A percentile compares a stretch with the other conserved stretches of the same genome.
Conservation (phyloP, 1,140 invertebrate species). For the Zaprionus camerounensis region DNA sequence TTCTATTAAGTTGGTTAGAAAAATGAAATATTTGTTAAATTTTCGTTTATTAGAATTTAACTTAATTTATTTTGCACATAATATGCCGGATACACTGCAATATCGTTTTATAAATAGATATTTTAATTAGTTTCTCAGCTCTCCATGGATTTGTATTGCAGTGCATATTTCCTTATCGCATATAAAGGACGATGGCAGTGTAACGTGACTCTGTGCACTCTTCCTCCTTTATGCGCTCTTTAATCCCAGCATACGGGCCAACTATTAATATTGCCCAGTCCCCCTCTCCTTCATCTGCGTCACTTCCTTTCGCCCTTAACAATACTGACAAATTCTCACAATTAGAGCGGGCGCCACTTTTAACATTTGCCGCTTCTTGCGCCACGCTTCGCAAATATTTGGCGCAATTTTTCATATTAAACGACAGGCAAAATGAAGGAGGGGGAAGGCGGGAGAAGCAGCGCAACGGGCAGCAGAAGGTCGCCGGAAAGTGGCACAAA, state of each 20-base stretch:
- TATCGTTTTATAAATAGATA: background rate
- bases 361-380: slow-evolving; percentile 16
- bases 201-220: background rate
- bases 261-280: slow-evolving; percentile 68
- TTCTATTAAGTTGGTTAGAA: background rate
- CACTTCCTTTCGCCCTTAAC: slow-evolving; percentile 30
- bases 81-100: no score
- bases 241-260: background rate
- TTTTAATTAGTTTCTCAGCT: background rate
- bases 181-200: background rate
- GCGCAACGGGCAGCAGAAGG: slow-evolving; percentile 24
- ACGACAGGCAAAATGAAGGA: slow-evolving; percentile 47
- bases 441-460: background rate
- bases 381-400: slow-evolving; percentile 71
- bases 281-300: background rate
- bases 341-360: slow-evolving; percentile 55
- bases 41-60: no score
- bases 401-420: slow-evolving; percentile 79
- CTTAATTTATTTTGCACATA: no score
- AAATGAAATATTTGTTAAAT: no score
- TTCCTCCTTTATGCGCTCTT: background rate
- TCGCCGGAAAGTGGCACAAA: slow-evolving; percentile 58
- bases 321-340: slow-evolving; percentile 73
- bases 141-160: background rate
- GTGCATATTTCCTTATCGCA: background rate